Evolutionary conservation across 2,113 vertebrate species (phyloP).

Genomic region (Gallinago paraguaiae): DNA sequence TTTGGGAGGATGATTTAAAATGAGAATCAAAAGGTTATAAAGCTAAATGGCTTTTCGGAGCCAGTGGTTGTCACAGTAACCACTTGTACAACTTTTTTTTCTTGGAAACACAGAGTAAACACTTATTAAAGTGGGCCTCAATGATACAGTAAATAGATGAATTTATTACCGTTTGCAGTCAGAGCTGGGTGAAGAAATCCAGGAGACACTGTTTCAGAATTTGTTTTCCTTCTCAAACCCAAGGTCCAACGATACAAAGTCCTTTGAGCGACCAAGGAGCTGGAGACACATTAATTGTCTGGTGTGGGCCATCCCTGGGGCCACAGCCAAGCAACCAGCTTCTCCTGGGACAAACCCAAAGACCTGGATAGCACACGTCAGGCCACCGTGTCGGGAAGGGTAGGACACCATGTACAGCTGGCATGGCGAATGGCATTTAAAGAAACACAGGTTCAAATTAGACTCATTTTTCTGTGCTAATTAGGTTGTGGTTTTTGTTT

Average conservation of each 20-base stretch:
- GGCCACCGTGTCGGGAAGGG: neutral
- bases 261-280: neutral
- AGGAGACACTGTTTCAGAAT: conserved; percentile 40
- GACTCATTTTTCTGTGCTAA: neutral
- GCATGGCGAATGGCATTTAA: neutral
- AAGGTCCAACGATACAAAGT: conserved; percentile 28
- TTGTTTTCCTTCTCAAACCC: conserved; percentile 52
- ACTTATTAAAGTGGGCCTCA: conserved; percentile 43
- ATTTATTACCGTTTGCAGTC: conserved; percentile 61
- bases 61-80: conserved; percentile 27
- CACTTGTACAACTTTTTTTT: conserved; percentile 23
- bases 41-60: conserved; percentile 38
- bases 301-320: conserved; percentile 11
- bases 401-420: neutral
- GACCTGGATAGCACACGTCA: neutral
- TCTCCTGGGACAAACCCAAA: conserved; percentile 12
- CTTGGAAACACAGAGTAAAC: conserved; percentile 55
- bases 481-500: neutral
- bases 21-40: conserved; percentile 43
- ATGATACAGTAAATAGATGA: conserved; percentile 49
- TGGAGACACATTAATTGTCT: neutral
- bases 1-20: conserved; percentile 32
- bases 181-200: conserved; percentile 60
- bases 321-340: conserved; percentile 15
- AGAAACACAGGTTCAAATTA: neutral